Evolutionary conservation across 1,140 invertebrate species (phyloP).

Genomic region (Caenorhabditis tropicalis): DNA sequence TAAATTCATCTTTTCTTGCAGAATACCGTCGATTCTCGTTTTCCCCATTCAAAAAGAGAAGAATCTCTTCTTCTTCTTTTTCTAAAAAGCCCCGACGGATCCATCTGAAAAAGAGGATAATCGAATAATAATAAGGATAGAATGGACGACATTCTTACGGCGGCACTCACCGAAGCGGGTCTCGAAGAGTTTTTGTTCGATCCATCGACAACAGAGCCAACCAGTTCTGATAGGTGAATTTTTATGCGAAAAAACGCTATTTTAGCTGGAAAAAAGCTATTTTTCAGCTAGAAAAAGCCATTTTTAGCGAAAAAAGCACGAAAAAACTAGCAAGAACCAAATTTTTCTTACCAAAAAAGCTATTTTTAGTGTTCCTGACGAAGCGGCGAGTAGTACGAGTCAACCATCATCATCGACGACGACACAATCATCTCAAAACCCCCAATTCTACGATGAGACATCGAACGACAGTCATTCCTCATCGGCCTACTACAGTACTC

Average conservation of each 20-base stretch:
- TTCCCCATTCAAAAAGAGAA: too few relatives aligned
- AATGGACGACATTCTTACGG: slow-evolving; percentile 71
- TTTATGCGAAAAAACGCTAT: background rate
- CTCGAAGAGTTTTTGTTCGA: slow-evolving; percentile 61
- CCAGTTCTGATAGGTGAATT: background rate
- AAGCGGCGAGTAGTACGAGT: background rate
- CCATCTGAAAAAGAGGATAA: too few relatives aligned
- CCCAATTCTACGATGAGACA: background rate
- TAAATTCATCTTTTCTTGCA: background rate
- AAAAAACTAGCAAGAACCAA: too few relatives aligned
- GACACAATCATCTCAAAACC: background rate
- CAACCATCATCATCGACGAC: background rate
- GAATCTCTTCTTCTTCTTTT: background rate
- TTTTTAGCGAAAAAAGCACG: too few relatives aligned
- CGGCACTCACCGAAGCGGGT: slow-evolving; percentile 72
- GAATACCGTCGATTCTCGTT: too few relatives aligned
- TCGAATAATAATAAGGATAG: background rate
- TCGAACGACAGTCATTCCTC: slow-evolving; percentile 2
- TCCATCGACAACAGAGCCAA: background rate
- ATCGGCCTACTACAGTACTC: background rate
- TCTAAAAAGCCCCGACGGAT: too few relatives aligned
- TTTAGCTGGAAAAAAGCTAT: too few relatives aligned
- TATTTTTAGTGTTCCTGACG: background rate
- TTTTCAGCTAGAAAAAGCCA: too few relatives aligned
- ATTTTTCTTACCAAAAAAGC: too few relatives aligned